Conservation (phyloP, 1,140 invertebrate genomes). For the Planococcus citri region DNA sequence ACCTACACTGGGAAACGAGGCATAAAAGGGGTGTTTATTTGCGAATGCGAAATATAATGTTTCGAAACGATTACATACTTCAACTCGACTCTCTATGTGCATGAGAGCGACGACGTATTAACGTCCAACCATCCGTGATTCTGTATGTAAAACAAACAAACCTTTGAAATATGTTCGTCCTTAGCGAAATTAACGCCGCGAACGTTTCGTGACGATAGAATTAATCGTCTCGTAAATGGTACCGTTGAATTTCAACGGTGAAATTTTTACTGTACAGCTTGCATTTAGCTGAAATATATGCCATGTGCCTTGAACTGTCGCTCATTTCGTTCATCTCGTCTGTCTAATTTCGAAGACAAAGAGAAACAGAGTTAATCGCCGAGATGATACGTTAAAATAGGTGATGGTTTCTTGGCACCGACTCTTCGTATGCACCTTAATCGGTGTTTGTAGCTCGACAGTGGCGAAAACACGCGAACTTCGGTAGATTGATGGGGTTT, state of each 20-base stretch:
- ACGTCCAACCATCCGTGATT: background rate
- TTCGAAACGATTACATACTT: no score
- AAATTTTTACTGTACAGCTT: background rate
- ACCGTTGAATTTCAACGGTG: background rate
- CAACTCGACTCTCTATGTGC: no score
- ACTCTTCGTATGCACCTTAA: no score
- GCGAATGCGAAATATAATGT: no score
- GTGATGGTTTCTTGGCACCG: background rate
- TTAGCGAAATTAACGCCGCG: background rate
- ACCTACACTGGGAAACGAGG: no score
- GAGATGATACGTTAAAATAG: background rate
- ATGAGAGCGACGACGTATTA: background rate
- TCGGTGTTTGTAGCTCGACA: no score
- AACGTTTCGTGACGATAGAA: background rate
- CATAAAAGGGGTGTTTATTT: no score
- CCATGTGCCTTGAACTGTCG: background rate
- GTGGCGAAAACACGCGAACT: no score
- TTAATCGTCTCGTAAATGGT: background rate
- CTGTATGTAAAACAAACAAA: background rate
- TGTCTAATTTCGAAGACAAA: background rate
- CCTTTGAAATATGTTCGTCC: background rate
- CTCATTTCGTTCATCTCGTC: background rate
- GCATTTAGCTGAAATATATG: background rate
- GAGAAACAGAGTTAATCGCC: background rate
- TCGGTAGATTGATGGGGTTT: no score